phyloP scores from a whole-genome alignment of 2,113 vertebrate genomes.

The Zosterops pallidus region DNA sequence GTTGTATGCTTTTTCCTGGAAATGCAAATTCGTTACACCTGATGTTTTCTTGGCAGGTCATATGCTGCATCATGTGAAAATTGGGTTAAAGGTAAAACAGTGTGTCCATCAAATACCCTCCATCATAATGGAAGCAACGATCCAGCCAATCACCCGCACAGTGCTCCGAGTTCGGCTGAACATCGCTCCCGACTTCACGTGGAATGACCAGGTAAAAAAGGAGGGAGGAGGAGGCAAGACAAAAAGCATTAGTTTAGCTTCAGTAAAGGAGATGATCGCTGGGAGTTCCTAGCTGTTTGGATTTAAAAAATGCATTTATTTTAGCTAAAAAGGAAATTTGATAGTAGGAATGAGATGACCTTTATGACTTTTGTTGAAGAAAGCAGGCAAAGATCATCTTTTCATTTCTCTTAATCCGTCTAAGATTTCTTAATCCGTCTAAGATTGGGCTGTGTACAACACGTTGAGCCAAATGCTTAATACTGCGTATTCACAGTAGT shows the following conservation, averaged over 20 bases:
- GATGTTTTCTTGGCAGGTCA: slow-evolving; percentile 84
- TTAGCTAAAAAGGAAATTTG: not conserved
- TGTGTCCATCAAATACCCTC: slow-evolving; percentile 96
- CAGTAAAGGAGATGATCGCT: not conserved
- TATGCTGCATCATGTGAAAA: slow-evolving; percentile 97
- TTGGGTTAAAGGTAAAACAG: slow-evolving; percentile 93
- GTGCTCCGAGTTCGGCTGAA: slow-evolving; percentile 89
- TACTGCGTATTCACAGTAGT: not conserved
- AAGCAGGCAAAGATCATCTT: not conserved
- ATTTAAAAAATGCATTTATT: not conserved
- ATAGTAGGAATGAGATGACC: not conserved
- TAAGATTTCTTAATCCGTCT: not conserved
- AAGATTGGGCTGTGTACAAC: not conserved
- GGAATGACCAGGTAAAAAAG: slow-evolving; percentile 91
- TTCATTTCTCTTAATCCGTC: not conserved
- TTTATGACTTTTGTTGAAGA: not conserved
- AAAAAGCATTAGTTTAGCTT: not conserved
- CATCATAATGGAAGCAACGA: slow-evolving; percentile 89
- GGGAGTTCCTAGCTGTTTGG: not conserved
- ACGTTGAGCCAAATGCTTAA: not conserved
- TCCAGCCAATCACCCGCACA: slow-evolving; percentile 97
- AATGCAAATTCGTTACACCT: slow-evolving; percentile 61
- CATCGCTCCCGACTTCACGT: slow-evolving; percentile 89
- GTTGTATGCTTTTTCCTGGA: slow-evolving; percentile 55
- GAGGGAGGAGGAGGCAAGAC: not conserved